Evolutionary conservation across 2,797 vertebrate genomes (phyloP).

Genomic region (Acrossocheilus wenchowensis): DNA sequence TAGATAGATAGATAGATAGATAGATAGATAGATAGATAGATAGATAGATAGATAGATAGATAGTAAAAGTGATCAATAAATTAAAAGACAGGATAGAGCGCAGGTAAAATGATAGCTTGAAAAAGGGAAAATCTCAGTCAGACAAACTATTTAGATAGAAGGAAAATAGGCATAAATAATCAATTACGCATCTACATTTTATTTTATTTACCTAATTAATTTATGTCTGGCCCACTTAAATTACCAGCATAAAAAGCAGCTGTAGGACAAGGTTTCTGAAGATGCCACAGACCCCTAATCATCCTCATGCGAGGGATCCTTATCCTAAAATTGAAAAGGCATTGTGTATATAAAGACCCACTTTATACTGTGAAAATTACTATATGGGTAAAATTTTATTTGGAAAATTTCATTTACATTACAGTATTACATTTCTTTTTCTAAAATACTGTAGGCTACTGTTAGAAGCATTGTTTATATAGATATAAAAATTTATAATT

Average conservation of each 20-base stretch:
- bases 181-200: not conserved
- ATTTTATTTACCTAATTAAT: constrained; percentile 17
- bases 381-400: not conserved
- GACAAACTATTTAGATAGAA: not conserved
- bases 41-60: constrained; percentile 5
- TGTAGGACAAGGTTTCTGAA: not conserved
- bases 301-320: not conserved
- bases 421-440: not conserved
- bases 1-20: constrained; percentile 13
- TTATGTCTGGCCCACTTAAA: constrained; percentile 14
- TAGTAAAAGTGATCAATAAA: too few relatives aligned
- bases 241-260: constrained; percentile 1
- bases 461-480: not conserved
- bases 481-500: not conserved
- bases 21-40: not conserved
- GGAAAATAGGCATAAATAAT: not conserved
- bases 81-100: too few relatives aligned
- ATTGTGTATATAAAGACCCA: not conserved
- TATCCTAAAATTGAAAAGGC: not conserved
- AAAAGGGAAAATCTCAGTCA: not conserved
- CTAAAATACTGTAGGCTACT: not conserved
- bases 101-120: not conserved
- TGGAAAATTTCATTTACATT: not conserved
- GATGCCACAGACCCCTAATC: not conserved
- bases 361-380: not conserved